These are phyloP conservation scores for Entomobrya proxima DNA, from an alignment of 2,888 invertebrate genomes.

Conservation along the genomic window DNA sequence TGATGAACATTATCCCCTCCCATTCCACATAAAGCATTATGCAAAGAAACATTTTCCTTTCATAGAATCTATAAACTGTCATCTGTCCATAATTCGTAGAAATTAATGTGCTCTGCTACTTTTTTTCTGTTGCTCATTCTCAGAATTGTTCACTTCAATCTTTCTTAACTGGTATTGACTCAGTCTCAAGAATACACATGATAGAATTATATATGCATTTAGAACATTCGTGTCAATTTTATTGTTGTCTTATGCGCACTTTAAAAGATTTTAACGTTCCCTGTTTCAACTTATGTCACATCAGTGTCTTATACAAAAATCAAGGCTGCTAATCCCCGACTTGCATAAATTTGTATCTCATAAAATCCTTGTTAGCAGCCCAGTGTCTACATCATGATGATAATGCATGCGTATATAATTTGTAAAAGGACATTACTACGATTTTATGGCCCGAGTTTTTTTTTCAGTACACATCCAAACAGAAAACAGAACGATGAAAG, in stretches of 20 bases:
- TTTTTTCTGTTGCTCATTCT: background rate
- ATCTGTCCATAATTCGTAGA: background rate
- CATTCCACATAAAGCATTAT: background rate
- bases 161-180: too few species aligned
- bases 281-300: background rate
- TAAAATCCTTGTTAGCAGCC: slow-evolving; percentile 50
- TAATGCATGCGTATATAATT: background rate
- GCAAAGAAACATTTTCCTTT: slow-evolving; percentile 13
- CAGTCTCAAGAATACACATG: too few species aligned
- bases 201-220: too few species aligned
- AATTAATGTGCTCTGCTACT: background rate
- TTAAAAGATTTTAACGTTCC: background rate
- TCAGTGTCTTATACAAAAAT: slow-evolving; percentile 29
- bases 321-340: slow-evolving; percentile 15
- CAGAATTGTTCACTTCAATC: background rate
- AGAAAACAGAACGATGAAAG: slow-evolving; percentile 21
- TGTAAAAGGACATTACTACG: background rate
- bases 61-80: background rate
- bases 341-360: slow-evolving; percentile 56
- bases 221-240: too few species aligned
- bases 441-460: background rate
- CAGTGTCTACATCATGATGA: background rate
- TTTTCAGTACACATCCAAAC: too few species aligned
- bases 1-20: background rate
- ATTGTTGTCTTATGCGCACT: too few species aligned